Conservation (phyloP, 2,797 vertebrate genomes). For the Danio aesculapii region DNA sequence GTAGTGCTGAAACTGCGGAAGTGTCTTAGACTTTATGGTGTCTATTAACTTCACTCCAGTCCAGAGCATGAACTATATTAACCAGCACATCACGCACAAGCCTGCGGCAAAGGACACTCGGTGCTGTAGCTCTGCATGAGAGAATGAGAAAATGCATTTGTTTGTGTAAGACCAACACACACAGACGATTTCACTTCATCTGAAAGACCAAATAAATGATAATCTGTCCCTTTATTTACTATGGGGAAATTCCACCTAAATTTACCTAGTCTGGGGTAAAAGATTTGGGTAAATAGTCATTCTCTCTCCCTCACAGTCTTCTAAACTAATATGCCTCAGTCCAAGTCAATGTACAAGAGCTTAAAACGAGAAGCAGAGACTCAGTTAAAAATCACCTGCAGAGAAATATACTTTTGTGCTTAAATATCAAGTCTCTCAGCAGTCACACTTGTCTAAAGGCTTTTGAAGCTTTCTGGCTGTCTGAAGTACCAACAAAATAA, state of each 20-base stretch:
- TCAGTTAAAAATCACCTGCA: neutral
- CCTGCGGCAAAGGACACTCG: neutral
- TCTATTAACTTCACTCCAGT: conserved; percentile 28
- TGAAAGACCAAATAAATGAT: neutral
- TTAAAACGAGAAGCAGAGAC: conserved; percentile 12
- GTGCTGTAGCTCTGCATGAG: neutral
- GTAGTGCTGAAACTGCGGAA: conserved; percentile 38
- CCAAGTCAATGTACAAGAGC: neutral
- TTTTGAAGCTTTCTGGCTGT: neutral
- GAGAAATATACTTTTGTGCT: neutral
- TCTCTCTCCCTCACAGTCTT: neutral
- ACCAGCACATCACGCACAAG: conserved; percentile 1
- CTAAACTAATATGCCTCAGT: neutral
- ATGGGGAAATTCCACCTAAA: neutral
- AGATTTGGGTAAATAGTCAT: conserved; percentile 2
- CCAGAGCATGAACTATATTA: conserved; percentile 7
- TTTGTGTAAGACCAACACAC: conserved; percentile 14
- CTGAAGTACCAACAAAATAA: neutral
- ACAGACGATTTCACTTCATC: neutral
- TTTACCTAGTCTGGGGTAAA: conserved; percentile 8
- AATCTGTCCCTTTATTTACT: conserved; percentile 15
- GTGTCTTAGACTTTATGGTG: conserved; percentile 28
- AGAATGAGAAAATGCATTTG: conserved; percentile 21
- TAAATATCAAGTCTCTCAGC: neutral
- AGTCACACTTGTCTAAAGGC: neutral